Percentiles rank a stretch among this genome's conserved stretches.
Evolutionary conservation across 2,888 invertebrate genomes (phyloP).

Genomic region (Toxonevra muliebris): DNA sequence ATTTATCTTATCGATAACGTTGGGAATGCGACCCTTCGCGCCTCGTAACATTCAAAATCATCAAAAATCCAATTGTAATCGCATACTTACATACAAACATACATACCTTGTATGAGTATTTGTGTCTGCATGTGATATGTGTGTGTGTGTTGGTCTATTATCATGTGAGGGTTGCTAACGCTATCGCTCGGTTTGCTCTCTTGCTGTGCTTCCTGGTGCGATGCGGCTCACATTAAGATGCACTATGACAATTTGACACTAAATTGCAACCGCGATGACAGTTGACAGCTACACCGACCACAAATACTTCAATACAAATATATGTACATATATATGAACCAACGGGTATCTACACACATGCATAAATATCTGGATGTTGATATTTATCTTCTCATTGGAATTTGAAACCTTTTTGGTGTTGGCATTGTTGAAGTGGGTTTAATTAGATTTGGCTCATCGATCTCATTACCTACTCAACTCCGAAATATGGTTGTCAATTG

Average conservation of each 20-base stretch:
- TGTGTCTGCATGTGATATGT: constrained; percentile 3
- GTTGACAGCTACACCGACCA: constrained; percentile 28
- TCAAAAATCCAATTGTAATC: constrained; percentile 4
- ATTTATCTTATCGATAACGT: constrained; percentile 26
- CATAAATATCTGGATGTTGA: constrained; percentile 21
- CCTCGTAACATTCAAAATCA: too few species aligned
- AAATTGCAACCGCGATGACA: constrained; percentile 24
- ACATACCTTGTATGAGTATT: neutral
- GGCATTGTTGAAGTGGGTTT: constrained; percentile 25
- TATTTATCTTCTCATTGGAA: constrained; percentile 43
- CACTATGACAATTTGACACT: constrained; percentile 25
- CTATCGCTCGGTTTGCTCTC: neutral
- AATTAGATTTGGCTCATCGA: constrained; percentile 44
- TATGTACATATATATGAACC: too few species aligned
- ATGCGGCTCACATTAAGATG: neutral
- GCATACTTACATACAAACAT: neutral
- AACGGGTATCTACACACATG: neutral
- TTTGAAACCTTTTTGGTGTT: constrained; percentile 38
- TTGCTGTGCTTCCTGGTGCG: neutral
- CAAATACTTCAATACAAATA: neutral
- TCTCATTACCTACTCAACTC: constrained; percentile 7
- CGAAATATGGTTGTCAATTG: too few species aligned
- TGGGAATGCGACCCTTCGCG: neutral
- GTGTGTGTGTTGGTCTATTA: neutral
- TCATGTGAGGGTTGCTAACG: neutral